phyloP scores from a whole-genome alignment of 2,113 vertebrate species.

The Pangasianodon hypophthalmus region DNA sequence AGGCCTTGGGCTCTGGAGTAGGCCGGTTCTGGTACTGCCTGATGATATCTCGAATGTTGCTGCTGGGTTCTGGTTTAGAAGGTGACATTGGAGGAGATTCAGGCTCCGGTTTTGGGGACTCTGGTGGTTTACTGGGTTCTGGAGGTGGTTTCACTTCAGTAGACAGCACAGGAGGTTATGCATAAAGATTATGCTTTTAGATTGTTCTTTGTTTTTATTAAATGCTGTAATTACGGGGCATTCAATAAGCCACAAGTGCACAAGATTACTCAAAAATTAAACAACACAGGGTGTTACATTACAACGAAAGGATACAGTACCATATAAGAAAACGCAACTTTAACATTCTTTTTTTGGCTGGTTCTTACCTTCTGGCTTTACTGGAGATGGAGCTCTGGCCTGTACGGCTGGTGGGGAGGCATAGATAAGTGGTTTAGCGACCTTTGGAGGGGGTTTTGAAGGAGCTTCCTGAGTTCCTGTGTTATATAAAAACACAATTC shows the following conservation, averaged over 20 bases:
- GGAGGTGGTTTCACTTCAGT: constrained; percentile 45
- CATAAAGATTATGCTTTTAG: background rate
- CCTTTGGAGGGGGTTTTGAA: constrained; percentile 38
- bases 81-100: constrained; percentile 25
- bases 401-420: constrained; percentile 32
- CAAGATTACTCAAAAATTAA: background rate
- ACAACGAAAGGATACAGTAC: background rate
- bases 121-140: constrained; percentile 32
- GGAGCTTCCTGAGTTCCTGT: constrained; percentile 27
- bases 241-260: background rate
- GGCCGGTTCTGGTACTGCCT: constrained; percentile 85
- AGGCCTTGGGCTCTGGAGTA: constrained; percentile 68
- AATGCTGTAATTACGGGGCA: background rate
- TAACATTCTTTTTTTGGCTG: background rate
- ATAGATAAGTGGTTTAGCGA: constrained; percentile 54
- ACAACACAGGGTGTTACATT: background rate
- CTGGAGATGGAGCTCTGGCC: constrained; percentile 43
- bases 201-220: background rate
- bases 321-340: background rate
- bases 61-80: constrained; percentile 75
- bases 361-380: constrained; percentile 58
- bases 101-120: background rate
- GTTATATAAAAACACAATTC: constrained; percentile 6
- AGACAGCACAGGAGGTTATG: constrained; percentile 4
- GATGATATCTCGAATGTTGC: constrained; percentile 87